These are phyloP conservation scores for Macroteleia sp. DNA, from an alignment of 2,888 invertebrate genomes.

Conservation along the genomic window DNA sequence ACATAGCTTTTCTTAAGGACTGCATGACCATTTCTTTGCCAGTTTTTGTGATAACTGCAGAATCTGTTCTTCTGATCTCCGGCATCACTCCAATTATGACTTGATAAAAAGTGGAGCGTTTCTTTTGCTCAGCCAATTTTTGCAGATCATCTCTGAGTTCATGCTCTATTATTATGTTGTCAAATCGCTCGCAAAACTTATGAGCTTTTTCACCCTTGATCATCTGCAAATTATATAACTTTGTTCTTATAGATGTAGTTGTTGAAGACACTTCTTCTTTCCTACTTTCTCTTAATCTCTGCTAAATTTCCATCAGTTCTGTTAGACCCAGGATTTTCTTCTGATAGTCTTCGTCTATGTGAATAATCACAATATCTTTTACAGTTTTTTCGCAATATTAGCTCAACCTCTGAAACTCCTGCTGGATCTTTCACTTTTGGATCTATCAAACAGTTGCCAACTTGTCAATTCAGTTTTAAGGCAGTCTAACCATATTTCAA, in stretches of 20 bases:
- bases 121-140: too few species aligned
- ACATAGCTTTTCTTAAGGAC: too few species aligned
- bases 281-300: constrained; percentile 47
- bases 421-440: constrained; percentile 27
- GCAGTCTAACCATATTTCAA: constrained; percentile 56
- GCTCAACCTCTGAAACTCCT: constrained; percentile 25
- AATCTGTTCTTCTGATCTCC: too few species aligned
- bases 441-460: constrained; percentile 52
- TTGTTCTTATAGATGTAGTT: constrained; percentile 54
- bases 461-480: constrained; percentile 57
- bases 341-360: constrained; percentile 56
- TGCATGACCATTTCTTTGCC: too few species aligned
- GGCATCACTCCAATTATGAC: too few species aligned
- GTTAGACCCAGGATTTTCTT: constrained; percentile 63
- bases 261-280: constrained; percentile 53
- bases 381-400: constrained; percentile 54
- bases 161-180: constrained; percentile 52
- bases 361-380: constrained; percentile 55
- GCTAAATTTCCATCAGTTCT: constrained; percentile 49
- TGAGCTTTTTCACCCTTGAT: constrained; percentile 43
- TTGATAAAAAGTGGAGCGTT: too few species aligned
- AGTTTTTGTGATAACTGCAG: too few species aligned
- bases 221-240: constrained; percentile 31
- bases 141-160: constrained; percentile 43
- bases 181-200: constrained; percentile 49